Percentiles rank a stretch among this genome's conserved stretches.
Conservation (phyloP, 2,797 vertebrate genomes). For the Spizella passerina region DNA sequence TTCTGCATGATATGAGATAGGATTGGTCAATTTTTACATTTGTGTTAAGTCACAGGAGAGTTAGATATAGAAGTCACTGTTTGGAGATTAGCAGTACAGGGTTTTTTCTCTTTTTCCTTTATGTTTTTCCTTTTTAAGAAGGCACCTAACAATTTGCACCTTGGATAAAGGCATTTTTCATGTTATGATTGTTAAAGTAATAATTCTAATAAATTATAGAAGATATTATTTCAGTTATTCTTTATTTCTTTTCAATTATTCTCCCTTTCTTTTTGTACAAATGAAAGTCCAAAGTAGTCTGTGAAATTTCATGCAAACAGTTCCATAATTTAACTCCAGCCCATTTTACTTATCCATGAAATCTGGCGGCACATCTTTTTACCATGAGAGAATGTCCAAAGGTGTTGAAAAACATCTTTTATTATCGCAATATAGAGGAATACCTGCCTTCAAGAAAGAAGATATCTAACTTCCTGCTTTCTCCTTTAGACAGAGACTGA, state of each 20-base stretch:
- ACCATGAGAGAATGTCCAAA: background rate
- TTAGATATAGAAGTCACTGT: background rate
- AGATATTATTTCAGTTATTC: background rate
- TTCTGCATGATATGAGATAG: background rate
- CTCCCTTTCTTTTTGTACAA: background rate
- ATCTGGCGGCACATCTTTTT: background rate
- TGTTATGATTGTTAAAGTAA: background rate
- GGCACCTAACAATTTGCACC: background rate
- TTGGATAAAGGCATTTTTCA: background rate
- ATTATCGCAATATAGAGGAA: background rate
- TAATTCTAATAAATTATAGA: background rate
- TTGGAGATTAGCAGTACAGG: background rate
- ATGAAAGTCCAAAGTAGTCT: background rate
- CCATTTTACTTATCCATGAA: background rate
- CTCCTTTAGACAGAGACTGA: background rate
- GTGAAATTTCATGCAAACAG: background rate
- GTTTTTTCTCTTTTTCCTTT: accelerated
- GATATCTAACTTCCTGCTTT: background rate
- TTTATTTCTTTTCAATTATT: background rate
- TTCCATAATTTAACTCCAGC: background rate
- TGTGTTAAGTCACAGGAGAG: background rate
- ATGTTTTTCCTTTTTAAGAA: background rate
- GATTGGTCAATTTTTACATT: background rate
- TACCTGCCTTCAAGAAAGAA: background rate
- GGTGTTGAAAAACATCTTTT: background rate